Base-by-base conservation (phyloP, 2,113 vertebrate species). In the Falcunculus frontatus region DNA sequence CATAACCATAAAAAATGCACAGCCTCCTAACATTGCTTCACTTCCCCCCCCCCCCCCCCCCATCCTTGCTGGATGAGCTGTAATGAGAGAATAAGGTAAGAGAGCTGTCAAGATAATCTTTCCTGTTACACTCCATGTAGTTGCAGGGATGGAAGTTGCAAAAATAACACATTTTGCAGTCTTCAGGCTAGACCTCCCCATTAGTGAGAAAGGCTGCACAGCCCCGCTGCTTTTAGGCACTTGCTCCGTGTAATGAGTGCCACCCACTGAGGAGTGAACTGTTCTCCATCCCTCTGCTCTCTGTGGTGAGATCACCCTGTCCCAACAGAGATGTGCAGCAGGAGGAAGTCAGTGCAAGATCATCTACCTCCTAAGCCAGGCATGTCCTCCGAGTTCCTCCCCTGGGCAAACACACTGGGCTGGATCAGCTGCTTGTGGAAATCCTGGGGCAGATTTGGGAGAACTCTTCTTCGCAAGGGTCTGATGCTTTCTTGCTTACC, bases 1-100 rank as follows among this genome's bases (percentile, higher is more conserved):
- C 91, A 92, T 95, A 95, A 89, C 93, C 89, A 84, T 95, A 95
- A 96, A 96, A 94, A 95, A 89, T 75, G 63, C 47, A 4, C 76
- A 75, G 82, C 60, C 64, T 92, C 84, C 91, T 75, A 84, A 90
- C 85, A 92, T 60, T 90, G 85, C 79, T 86, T 85, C 60, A 30
- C 52, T 90, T 13, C 29, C 35, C 27, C 27, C 19, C 25, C 29
- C 35, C 27, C 27, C 19, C 25, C 5, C 39, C 39, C 30, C 64
- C 33, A 44, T 70, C 30, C 42, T 86, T 59, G 37, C 78, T 87
- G 78, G 80, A 85, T 94, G 93, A 94, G 84, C 57, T 83, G 70
- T 93, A 95, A 95, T 91, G 93, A 95, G 84, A 90, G 86, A 89
- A 70, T 89, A 79, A 92, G 95, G 81, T 80, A 93, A 80, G 52